Percentiles rank a stretch among this genome's conserved stretches.
Evolutionary conservation across 2,113 vertebrate genomes (phyloP).

Genomic region (Grantiella picta): DNA sequence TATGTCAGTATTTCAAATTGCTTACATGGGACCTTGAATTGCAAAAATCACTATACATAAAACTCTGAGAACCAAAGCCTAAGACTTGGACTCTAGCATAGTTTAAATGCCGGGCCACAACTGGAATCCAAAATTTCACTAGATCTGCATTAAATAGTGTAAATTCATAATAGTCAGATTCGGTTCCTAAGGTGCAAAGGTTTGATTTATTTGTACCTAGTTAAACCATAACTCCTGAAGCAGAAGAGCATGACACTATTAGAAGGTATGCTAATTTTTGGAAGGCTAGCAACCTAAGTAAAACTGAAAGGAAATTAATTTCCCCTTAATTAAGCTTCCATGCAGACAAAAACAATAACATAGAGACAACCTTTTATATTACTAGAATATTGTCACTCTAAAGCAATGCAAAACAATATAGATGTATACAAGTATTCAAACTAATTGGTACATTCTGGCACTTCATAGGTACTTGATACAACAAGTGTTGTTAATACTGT

Average conservation of each 20-base stretch:
- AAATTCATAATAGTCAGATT: neutral
- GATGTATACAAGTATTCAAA: neutral
- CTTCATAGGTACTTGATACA: neutral
- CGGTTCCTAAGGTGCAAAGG: neutral
- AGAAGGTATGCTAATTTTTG: neutral
- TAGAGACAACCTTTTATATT: neutral
- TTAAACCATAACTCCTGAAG: conserved; percentile 15
- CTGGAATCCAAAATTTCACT: neutral
- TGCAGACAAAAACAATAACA: neutral
- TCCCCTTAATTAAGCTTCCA: neutral
- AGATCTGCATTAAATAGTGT: neutral
- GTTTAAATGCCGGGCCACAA: neutral
- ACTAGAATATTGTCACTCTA: neutral
- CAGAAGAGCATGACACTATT: neutral
- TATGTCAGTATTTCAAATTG: neutral
- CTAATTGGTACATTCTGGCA: neutral
- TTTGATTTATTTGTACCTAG: conserved; percentile 19
- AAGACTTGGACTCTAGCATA: neutral
- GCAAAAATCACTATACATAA: neutral
- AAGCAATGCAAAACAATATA: neutral
- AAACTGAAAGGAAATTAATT: neutral
- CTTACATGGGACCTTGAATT: neutral
- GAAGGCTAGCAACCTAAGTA: neutral
- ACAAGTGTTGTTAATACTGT: neutral
- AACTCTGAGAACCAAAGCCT: neutral